Conservation (phyloP, 2,113 vertebrate genomes). For the Sebastes fasciatus region DNA sequence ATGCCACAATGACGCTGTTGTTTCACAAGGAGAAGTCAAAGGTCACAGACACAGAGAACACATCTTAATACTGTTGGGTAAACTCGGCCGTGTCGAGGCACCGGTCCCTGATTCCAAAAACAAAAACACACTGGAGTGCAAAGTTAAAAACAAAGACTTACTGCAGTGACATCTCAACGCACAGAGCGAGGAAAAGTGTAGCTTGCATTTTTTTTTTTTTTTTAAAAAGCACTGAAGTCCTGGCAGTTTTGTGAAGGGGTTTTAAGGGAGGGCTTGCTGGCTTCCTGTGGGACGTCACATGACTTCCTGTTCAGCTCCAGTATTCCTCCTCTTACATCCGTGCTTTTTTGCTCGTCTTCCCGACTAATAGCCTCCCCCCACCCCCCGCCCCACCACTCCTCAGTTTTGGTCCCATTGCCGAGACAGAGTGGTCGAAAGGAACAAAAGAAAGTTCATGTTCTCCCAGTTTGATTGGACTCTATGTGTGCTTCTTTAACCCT, state of each 20-base stretch:
- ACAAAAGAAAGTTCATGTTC: slow-evolving; percentile 24
- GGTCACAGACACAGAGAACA: slow-evolving; percentile 90
- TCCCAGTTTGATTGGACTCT: slow-evolving; percentile 20
- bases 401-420: slow-evolving; percentile 36
- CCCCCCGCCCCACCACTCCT: neutral
- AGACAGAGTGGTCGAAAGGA: slow-evolving; percentile 19
- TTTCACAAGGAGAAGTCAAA: slow-evolving; percentile 96
- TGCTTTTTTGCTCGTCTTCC: neutral
- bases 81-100: slow-evolving; percentile 81
- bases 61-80: slow-evolving; percentile 97
- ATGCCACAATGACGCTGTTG: slow-evolving; percentile 91
- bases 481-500: slow-evolving; percentile 47
- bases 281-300: slow-evolving; percentile 70
- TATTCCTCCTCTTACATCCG: slow-evolving; percentile 31
- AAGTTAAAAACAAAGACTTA: slow-evolving; percentile 79
- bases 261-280: slow-evolving; percentile 33
- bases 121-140: slow-evolving; percentile 79
- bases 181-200: slow-evolving; percentile 79
- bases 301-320: slow-evolving; percentile 60
- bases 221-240: slow-evolving; percentile 57
- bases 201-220: slow-evolving; percentile 41
- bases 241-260: slow-evolving; percentile 57
- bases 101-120: slow-evolving; percentile 58
- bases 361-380: neutral
- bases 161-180: slow-evolving; percentile 74